Base-by-base conservation (phyloP, 2,888 invertebrate species). In the Priocnemis perturbator region DNA sequence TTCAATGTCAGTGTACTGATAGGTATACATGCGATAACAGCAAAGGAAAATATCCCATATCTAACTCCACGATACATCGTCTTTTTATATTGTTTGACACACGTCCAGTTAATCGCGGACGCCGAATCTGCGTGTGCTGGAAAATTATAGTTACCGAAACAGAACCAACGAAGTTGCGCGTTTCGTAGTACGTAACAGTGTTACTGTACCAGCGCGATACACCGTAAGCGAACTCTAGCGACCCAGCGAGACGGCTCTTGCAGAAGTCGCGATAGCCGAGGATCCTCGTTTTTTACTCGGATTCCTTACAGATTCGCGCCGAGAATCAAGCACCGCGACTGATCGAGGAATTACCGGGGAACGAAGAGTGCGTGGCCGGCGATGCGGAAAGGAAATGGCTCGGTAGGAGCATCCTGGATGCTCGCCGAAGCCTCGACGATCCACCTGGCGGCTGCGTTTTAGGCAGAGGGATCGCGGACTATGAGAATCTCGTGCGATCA, bases 321-420 rank as follows among this genome's bases (percentile, higher is more conserved):
- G 60, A 48, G 17, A 37, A 20, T 17, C 30, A 60, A 62, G 11
- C 70, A 4, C 67, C 56, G 45, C 50, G 11, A 14, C 53, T 82
- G 26, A 48, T 82, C 37, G 82, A 83, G 62, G 81, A 80, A 60
- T 73, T 83, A 60, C 53, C 71, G 14, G 70, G 60, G 58, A 26
- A 5, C 55, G 30, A 57, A 1, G 66, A 61, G 62, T 63, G 74
- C 30, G 20, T 59, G 17, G 58, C 64, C 3, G 74, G 57, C 11
- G 74, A 80, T n/a, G 64, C 48, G 9, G 73, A 73, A 19, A 55
- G 55, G 60, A 71, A 75, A 59, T 57, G 64, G 26, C 20, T 57
- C 4, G 72, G 23, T 5, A 60, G 45, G 52, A 50, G 63, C 62
- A 69, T 77, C 74, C 75, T 78, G 58, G 70, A 78, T 56, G 64